A percentile compares a stretch with the other conserved stretches of the same genome.
phyloP scores from a whole-genome alignment of 2,797 vertebrate species.

The Mionectes olivaceus region DNA sequence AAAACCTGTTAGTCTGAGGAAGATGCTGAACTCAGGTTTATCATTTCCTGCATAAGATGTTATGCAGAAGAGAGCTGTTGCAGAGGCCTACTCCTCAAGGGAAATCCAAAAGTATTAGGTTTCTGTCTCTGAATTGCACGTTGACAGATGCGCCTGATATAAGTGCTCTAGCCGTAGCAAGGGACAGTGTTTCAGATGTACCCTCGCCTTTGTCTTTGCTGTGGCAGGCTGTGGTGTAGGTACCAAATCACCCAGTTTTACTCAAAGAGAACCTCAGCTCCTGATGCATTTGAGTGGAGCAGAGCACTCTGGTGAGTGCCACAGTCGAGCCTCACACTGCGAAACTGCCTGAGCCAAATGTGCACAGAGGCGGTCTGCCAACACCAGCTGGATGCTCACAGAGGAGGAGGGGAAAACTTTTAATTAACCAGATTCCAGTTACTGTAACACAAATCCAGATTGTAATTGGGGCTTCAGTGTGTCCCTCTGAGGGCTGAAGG shows the following conservation, averaged over 20 bases:
- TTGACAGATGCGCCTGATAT: not conserved
- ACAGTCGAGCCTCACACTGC: accelerated
- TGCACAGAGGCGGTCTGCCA: accelerated
- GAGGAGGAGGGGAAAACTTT: not conserved
- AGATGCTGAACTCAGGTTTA: not conserved
- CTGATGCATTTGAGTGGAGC: accelerated
- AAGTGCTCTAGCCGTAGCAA: not conserved
- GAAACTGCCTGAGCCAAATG: accelerated
- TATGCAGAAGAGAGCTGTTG: not conserved
- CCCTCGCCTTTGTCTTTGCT: not conserved
- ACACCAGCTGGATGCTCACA: accelerated
- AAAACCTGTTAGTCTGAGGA: not conserved
- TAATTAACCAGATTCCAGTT: not conserved
- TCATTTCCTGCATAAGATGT: not conserved
- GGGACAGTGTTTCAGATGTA: not conserved
- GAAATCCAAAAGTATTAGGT: not conserved
- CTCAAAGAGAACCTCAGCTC: not conserved
- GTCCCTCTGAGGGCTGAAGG: not conserved
- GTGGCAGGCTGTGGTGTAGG: not conserved
- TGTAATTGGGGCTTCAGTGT: not conserved
- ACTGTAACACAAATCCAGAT: not conserved
- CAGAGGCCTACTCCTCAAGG: not conserved
- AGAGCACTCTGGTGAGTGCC: accelerated
- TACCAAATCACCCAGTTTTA: not conserved
- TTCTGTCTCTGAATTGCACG: not conserved